Conservation (phyloP, 2,888 invertebrate genomes). For the Copidosoma aretas region DNA sequence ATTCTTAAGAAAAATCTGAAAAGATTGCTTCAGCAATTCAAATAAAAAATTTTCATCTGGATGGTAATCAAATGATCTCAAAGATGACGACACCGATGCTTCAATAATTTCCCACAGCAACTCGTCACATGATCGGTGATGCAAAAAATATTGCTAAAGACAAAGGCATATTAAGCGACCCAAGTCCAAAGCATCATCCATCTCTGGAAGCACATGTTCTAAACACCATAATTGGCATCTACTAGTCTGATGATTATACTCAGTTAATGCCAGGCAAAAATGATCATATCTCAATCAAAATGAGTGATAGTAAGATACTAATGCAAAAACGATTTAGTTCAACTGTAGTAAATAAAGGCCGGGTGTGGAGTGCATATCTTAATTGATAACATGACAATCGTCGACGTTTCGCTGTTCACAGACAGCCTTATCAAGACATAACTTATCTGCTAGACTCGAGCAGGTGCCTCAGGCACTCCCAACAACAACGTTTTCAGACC, state of each 20-base stretch:
- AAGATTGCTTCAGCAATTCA: too few species aligned
- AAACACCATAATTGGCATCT: constrained; percentile 1
- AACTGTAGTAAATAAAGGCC: too few species aligned
- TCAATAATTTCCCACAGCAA: constrained; percentile 18
- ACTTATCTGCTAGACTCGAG: too few species aligned
- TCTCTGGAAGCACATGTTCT: background rate
- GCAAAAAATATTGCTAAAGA: constrained; percentile 25
- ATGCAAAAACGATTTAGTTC: constrained; percentile 19
- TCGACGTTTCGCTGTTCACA: too few species aligned
- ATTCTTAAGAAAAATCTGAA: too few species aligned
- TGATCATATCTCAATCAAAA: constrained; percentile 3
- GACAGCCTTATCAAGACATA: too few species aligned
- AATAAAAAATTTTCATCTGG: too few species aligned
- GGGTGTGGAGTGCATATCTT: too few species aligned
- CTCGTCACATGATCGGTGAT: constrained; percentile 15
- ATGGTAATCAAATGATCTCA: too few species aligned
- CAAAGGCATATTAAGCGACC: constrained; percentile 19
- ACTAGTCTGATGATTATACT: constrained; percentile 9
- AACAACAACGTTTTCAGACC: too few species aligned
- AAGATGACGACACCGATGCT: constrained; percentile 3
- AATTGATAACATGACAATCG: too few species aligned
- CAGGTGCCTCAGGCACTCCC: too few species aligned
- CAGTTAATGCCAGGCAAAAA: constrained; percentile 9
- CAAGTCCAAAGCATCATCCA: constrained; percentile 19
- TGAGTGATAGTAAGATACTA: background rate